Conservation (phyloP, 64 coral and sea anemone species). For the Pachyseris speciosa region DNA sequence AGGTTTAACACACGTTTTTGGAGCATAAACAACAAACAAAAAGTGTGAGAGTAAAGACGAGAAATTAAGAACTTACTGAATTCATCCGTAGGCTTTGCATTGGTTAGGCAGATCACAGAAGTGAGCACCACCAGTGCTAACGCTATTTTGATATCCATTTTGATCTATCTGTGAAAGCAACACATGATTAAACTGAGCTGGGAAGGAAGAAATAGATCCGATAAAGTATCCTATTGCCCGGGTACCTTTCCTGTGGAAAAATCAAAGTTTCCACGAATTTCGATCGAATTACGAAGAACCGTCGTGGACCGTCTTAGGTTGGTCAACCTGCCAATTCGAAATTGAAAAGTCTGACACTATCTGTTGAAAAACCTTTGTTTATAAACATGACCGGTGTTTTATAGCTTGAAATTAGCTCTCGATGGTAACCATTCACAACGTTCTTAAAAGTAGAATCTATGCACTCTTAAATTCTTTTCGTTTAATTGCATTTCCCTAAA, state of each 20-base stretch:
- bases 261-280: not conserved
- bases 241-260: no score
- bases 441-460: no score
- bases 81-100: constrained; percentile 21
- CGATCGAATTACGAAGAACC: not conserved
- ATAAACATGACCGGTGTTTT: constrained; percentile 37
- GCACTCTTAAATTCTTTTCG: no score
- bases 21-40: no score
- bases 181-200: not conserved
- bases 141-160: constrained; percentile 62
- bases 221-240: no score
- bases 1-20: no score
- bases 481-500: no score
- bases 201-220: not conserved
- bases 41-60: no score
- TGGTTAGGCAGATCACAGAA: constrained; percentile 13
- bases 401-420: not conserved
- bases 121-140: not conserved
- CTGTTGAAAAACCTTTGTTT: not conserved
- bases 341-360: constrained; percentile 49
- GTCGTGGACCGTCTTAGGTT: not conserved
- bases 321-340: not conserved
- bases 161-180: not conserved
- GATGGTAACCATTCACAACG: no score
- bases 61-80: constrained; percentile 4